These are phyloP conservation scores for Orchesella cincta DNA, from an alignment of 1,140 invertebrate species.

Conservation along the genomic window DNA sequence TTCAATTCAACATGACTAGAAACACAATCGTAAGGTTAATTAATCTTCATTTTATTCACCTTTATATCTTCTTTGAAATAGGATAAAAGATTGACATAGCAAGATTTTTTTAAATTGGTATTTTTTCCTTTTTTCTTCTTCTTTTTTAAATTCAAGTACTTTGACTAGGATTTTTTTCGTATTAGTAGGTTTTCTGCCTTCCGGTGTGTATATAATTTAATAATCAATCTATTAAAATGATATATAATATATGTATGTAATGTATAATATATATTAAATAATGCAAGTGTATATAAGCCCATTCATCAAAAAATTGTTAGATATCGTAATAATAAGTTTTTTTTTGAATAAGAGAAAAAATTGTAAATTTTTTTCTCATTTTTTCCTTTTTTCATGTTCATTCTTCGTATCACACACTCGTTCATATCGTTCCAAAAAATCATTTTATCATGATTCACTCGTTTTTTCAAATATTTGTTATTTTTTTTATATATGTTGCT, in stretches of 20 bases:
- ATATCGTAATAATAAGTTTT: neutral
- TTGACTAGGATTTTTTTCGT: slow-evolving; percentile 5
- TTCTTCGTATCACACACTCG: neutral
- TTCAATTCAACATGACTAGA: neutral
- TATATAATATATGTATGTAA: neutral
- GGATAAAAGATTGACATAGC: neutral
- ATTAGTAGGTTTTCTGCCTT: neutral
- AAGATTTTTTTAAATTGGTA: neutral
- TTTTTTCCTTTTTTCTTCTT: slow-evolving; percentile 1
- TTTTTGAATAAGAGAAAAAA: neutral
- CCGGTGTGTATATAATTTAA: slow-evolving; percentile 7
- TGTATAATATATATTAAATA: neutral
- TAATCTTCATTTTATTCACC: neutral
- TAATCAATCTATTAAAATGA: slow-evolving; percentile 12
- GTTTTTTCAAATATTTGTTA: neutral
- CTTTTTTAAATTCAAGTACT: neutral
- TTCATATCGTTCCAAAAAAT: neutral
- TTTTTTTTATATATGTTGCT: no score
- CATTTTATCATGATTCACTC: neutral
- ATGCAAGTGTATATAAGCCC: slow-evolving; percentile 15
- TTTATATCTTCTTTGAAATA: neutral
- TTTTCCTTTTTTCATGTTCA: neutral
- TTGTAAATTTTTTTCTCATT: neutral
- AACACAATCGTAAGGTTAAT: neutral
- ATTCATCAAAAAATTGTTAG: neutral